Evolutionary conservation across 2,888 invertebrate genomes (phyloP).

Genomic region (Pollenia angustigena): DNA sequence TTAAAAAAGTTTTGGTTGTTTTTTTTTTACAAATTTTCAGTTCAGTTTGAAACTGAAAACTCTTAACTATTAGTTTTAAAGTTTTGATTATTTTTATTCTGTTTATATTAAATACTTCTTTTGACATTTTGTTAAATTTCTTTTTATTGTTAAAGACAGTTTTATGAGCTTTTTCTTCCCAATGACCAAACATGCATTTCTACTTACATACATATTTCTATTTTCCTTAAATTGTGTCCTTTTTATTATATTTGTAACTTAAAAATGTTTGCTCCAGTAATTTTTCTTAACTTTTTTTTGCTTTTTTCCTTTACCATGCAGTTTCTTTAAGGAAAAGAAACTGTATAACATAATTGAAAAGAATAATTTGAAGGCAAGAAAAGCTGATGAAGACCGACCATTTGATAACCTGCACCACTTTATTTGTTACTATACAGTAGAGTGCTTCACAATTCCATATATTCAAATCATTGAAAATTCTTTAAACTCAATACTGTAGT

Average conservation of each 20-base stretch:
- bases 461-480: no score
- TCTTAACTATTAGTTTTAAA: no score
- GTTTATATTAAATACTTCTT: background rate
- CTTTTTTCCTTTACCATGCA: background rate
- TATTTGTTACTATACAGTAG: no score
- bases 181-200: conserved; percentile 41
- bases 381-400: no score
- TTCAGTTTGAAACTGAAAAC: no score
- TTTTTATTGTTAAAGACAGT: conserved; percentile 1
- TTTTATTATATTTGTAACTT: background rate
- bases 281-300: conserved; percentile 18
- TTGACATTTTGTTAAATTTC: conserved; percentile 21
- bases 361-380: no score
- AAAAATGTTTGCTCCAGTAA: conserved; percentile 46
- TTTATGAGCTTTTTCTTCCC: conserved; percentile 3
- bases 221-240: conserved; percentile 8
- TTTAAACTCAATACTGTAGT: no score
- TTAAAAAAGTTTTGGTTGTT: no score
- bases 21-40: no score
- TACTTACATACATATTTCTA: conserved; percentile 15
- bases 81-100: background rate
- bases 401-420: no score
- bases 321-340: conserved; percentile 13
- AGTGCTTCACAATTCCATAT: no score
- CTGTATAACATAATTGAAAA: no score